Conservation (phyloP, 2,888 invertebrate species). For the Acleris holmiana region DNA sequence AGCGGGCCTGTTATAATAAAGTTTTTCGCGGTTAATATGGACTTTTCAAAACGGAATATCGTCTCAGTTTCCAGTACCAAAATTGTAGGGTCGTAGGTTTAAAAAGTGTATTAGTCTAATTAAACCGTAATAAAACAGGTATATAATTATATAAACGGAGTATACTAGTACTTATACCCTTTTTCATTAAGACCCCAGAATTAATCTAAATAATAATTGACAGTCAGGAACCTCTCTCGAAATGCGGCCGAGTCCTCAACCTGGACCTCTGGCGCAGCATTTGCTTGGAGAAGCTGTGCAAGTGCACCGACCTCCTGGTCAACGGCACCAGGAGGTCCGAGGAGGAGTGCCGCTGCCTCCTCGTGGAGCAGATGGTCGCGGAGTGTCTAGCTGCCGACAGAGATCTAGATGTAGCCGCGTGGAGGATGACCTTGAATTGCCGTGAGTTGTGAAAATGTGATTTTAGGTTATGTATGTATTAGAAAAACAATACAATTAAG, state of each 20-base stretch:
- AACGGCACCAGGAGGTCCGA: constrained; percentile 64
- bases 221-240: constrained; percentile 86
- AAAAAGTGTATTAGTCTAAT: no score
- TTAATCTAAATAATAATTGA: background rate
- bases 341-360: constrained; percentile 87
- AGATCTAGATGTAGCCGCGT: constrained; percentile 86
- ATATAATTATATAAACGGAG: no score
- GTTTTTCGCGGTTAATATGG: no score
- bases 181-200: no score
- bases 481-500: no score
- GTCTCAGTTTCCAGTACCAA: no score
- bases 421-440: constrained; percentile 89
- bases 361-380: constrained; percentile 88
- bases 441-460: constrained; percentile 82
- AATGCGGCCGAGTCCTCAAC: constrained; percentile 86
- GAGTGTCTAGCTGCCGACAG: constrained; percentile 88
- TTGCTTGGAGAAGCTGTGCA: constrained; percentile 91
- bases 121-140: no score
- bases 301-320: constrained; percentile 86
- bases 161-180: no score
- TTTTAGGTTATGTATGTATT: no score
- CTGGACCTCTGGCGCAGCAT: constrained; percentile 88
- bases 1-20: no score
- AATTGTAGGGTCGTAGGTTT: no score
- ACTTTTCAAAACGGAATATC: no score